Base-by-base conservation (phyloP, 2,113 vertebrate species). In the Barbus barbus region DNA sequence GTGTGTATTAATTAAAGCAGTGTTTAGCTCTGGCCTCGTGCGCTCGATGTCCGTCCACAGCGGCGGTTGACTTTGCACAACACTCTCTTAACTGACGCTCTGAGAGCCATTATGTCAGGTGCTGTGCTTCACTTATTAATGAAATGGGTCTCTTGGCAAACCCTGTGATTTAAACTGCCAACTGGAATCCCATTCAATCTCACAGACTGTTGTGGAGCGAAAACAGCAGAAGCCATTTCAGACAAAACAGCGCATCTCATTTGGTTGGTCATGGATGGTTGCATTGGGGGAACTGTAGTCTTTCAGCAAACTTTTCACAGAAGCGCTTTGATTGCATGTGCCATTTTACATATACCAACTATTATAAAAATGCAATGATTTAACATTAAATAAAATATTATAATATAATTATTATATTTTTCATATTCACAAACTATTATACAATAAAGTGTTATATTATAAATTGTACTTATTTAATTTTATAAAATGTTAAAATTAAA, bases 1-100 rank as follows among this genome's bases (percentile, higher is more conserved):
- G 90, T 91, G 90, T 87, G 89, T 88, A 69, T 88, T 87, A 89
- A 91, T 91, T 91, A 90, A 87, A 86, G 24, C 72, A 38, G 46
- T 16, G 46, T 82, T 83, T 90, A 77, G 46, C 78, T 72, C 72
- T 67, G 18, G 63, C 69, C 16, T 4, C 4, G 36, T 77, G 84
- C 24, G 6, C 46, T 14, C 31, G 24, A 46, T 58, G 22, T n/a
- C 67, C 20, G n/a, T 67, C 60, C 8, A 5, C 61, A 3, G 65
- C 36, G 41, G n/a, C 31, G 24, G 56, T 48, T 77, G 84, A 61
- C 80, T 85, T 81, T 69, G 78, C 53, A 81, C 53, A 56, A 76
- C 69, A 18, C 69, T 83, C 51, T 60, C 69, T 73, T 83, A 83
- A 83, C 81, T 74, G 61, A 83, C 69, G 72, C 51, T 65, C 58